Percentiles rank a stretch among this genome's conserved stretches.
Conservation (phyloP, 2,113 vertebrate species). For the Quiscalus mexicanus region DNA sequence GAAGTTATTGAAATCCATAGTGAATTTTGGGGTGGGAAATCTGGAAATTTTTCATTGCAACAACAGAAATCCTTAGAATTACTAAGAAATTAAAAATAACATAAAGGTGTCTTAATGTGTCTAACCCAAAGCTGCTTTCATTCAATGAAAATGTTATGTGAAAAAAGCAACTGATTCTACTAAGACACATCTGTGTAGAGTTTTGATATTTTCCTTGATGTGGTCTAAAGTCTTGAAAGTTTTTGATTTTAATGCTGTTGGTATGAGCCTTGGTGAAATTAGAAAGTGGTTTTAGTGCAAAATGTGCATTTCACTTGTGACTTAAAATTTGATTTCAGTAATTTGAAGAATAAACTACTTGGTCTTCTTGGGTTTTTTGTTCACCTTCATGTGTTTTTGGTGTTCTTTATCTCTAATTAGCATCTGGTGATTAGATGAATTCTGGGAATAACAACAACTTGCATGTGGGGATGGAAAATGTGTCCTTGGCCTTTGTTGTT, state of each 20-base stretch:
- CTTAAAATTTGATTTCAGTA: not conserved
- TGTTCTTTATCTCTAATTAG: not conserved
- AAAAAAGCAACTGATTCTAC: fast-evolving
- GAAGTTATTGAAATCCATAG: not conserved
- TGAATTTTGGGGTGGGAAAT: not conserved
- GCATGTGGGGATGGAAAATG: not conserved
- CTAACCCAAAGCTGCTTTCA: not conserved
- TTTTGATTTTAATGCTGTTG: not conserved
- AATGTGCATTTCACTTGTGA: not conserved
- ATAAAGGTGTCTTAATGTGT: not conserved
- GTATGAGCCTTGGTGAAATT: fast-evolving
- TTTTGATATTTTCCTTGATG: not conserved
- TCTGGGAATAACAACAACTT: not conserved
- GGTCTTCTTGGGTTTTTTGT: not conserved
- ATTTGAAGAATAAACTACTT: not conserved
- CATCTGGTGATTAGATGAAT: not conserved
- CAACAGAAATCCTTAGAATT: not conserved
- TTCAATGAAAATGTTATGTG: not conserved
- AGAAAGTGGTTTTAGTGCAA: not conserved
- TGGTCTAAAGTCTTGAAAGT: not conserved
- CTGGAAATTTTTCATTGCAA: not conserved
- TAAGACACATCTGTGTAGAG: fast-evolving
- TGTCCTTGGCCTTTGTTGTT: not conserved
- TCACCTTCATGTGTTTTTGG: fast-evolving
- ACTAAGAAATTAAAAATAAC: not conserved